Conservation (phyloP, 2,888 invertebrate genomes). For the Hyppa rectilinea region DNA sequence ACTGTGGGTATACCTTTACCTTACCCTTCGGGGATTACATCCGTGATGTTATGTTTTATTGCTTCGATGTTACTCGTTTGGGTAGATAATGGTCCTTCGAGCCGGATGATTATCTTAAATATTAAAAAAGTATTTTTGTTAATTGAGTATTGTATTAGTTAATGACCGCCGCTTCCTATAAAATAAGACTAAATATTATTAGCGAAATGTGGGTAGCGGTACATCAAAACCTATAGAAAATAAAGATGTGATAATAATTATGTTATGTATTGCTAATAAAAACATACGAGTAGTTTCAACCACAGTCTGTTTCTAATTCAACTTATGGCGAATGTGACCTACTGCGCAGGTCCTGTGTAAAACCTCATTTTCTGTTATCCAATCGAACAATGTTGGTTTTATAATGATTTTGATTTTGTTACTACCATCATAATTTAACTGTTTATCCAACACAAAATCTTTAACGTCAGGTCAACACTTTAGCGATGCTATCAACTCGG, state of each 20-base stretch:
- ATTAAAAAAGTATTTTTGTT: background rate
- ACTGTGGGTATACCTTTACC: no score
- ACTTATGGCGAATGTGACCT: background rate
- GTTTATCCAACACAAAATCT: slow-evolving; percentile 17
- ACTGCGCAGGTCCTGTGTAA: background rate
- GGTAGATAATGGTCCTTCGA: slow-evolving; percentile 8
- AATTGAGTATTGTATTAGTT: background rate
- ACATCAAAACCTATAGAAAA: no score
- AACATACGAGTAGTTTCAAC: background rate
- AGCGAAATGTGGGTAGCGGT: no score
- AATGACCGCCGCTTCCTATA: no score
- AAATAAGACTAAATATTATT: no score
- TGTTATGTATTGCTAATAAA: background rate
- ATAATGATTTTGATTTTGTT: background rate
- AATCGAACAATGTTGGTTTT: background rate
- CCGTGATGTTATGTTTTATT: no score
- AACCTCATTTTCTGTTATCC: background rate
- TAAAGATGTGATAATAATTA: no score
- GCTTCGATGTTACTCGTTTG: background rate
- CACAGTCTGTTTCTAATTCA: background rate
- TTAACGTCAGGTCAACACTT: background rate
- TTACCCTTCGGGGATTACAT: no score
- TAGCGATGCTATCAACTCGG: slow-evolving; percentile 14
- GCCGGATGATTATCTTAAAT: slow-evolving; percentile 2
- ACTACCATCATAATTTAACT: background rate